Base-by-base conservation (phyloP, 2,888 invertebrate species). In the Amiota communis region DNA sequence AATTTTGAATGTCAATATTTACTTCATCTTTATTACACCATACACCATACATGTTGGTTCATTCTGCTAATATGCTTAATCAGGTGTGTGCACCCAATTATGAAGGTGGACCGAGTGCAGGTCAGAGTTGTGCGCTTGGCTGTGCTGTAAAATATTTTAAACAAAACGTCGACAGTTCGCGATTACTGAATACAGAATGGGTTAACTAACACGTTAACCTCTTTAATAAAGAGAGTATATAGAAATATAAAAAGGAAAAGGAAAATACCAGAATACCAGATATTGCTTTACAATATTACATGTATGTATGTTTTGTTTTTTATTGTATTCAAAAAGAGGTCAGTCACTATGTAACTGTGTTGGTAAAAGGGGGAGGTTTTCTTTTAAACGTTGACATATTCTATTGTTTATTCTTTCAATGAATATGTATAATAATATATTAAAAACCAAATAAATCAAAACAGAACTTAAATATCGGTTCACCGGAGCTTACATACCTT, bases 31-130 rank as follows among this genome's bases (percentile, higher is more conserved):
- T 36, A 15, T 47, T 23, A 64, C 12, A n/a, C 46, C 13, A n/a
- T n/a, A n/a, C 46, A 0, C 36, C n/a, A 53, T 15, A 53, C 53
- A 49, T 48, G 17, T 65, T 65, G 63, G 46, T 8, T 63, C 63
- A 23, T 49, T 49, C 3, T 68, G 36, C 51, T 68, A 68, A 68
- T 53, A 68, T 68, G 67, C 67, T 68, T 68, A 68, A 68, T 68
- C 67, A 53, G 67, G 49, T 68, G 67, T 68, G 53, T 68, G 67
- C 67, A 68, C 67, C 51, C 51, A 36, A 36, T 59, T 20, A 59
- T 51, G 13, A 51, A 20, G 11, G 17, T 59, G 1, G 59, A 8
- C 15, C 17, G 15, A 10, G 15, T 57, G 15, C 17, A 17, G 57
- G 57, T 8, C 57, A 17, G 15, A 20, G 15, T 57, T 57, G 57